These are phyloP conservation scores for Tachysurus fulvidraco DNA, from an alignment of 2,113 vertebrate species.

Conservation along the genomic window DNA sequence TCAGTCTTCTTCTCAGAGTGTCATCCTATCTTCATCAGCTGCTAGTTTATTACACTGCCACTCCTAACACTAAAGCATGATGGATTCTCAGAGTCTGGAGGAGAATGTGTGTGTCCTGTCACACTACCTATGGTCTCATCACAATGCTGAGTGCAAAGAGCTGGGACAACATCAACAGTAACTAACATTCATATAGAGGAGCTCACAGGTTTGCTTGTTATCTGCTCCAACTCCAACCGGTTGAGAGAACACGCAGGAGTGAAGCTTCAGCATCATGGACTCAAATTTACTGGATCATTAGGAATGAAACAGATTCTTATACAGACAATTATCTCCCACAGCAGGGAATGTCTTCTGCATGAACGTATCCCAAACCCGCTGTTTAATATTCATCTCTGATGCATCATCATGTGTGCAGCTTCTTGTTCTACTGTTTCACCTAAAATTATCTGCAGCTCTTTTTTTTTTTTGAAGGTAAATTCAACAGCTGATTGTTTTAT, in stretches of 20 bases:
- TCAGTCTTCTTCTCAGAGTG: constrained; percentile 2
- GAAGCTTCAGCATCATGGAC: constrained; percentile 28
- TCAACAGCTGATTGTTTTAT: neutral
- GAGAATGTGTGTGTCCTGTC: neutral
- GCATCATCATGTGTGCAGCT: neutral
- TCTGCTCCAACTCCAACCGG: constrained; percentile 24
- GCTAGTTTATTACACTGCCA: constrained; percentile 31
- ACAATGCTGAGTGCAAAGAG: neutral
- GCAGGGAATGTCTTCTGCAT: constrained; percentile 18
- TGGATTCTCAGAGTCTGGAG: constrained; percentile 32
- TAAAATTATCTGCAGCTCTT: constrained; percentile 1
- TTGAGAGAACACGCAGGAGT: constrained; percentile 7
- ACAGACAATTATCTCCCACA: constrained; percentile 48
- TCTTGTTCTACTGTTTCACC: constrained; percentile 12
- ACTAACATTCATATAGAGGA: neutral
- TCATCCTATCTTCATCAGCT: constrained; percentile 44
- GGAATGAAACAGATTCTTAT: constrained; percentile 44
- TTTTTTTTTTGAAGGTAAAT: constrained; percentile 38
- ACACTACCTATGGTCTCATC: neutral
- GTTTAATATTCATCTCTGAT: constrained; percentile 28
- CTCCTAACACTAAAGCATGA: constrained; percentile 42
- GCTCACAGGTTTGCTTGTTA: constrained; percentile 32
- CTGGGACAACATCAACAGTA: neutral
- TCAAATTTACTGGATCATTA: constrained; percentile 52
- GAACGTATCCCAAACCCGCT: constrained; percentile 10